A percentile compares a stretch with the other conserved stretches of the same genome.
These are phyloP conservation scores for Platyscapa corneri DNA, from an alignment of 1,140 invertebrate genomes.

Conservation along the genomic window DNA sequence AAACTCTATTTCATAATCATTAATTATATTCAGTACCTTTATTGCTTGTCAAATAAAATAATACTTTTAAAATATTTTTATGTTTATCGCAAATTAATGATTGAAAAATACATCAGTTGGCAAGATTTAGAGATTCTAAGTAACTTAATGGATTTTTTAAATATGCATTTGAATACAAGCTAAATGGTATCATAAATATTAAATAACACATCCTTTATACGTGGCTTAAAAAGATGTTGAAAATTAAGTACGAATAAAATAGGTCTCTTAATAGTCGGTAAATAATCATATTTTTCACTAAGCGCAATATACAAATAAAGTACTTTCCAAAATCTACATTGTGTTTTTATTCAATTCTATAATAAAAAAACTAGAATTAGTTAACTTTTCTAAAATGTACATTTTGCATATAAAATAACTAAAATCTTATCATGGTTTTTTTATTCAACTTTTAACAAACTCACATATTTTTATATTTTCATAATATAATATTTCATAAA, in stretches of 20 bases:
- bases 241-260: neutral
- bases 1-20: neutral
- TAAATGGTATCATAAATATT: neutral
- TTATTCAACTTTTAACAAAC: no score
- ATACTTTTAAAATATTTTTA: neutral
- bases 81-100: neutral
- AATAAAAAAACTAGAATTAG: neutral
- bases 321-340: neutral
- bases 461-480: no score
- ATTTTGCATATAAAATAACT: no score
- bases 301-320: neutral
- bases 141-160: neutral
- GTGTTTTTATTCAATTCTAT: neutral
- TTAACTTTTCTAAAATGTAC: no score
- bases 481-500: no score
- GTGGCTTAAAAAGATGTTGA: neutral
- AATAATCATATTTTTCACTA: neutral
- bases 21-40: neutral
- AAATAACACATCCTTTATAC: neutral
- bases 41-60: neutral
- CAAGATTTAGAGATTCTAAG: neutral
- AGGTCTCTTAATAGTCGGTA: neutral
- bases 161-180: neutral
- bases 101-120: neutral
- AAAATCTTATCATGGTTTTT: no score